A percentile compares a stretch with the other conserved stretches of the same genome.
phyloP scores from a whole-genome alignment of 2,888 invertebrate genomes.

The Eristalis pertinax region DNA sequence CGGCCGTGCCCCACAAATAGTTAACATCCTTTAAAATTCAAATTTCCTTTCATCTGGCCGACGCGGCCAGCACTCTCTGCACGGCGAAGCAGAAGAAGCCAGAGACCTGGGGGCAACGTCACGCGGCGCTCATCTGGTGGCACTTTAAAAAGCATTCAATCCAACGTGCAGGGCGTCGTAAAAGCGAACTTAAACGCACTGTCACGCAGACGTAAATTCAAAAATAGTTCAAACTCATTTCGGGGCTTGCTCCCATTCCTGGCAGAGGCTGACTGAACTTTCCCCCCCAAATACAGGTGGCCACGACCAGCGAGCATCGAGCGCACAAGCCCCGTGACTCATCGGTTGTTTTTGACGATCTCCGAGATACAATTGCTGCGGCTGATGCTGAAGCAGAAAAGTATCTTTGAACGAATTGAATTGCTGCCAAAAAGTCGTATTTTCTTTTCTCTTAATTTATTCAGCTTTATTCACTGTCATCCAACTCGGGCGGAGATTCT shows the following conservation, averaged over 20 bases:
- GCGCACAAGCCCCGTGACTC: slow-evolving; percentile 30
- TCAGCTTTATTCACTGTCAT: slow-evolving; percentile 56
- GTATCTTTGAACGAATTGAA: slow-evolving; percentile 61
- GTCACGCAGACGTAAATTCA: slow-evolving; percentile 42
- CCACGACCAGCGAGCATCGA: not conserved
- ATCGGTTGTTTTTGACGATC: slow-evolving; percentile 32
- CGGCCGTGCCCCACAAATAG: not conserved
- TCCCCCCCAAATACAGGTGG: slow-evolving; percentile 41
- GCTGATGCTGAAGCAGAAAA: slow-evolving; percentile 14
- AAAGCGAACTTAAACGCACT: slow-evolving; percentile 34
- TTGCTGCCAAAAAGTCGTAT: slow-evolving; percentile 50
- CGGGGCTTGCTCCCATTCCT: not conserved
- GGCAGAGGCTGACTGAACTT: not conserved
- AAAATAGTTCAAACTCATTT: slow-evolving; percentile 36
- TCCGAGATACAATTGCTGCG: slow-evolving; percentile 34
- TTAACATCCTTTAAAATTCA: not conserved
- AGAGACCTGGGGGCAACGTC: too few relatives aligned
- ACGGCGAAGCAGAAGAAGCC: too few relatives aligned
- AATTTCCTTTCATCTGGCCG: too few relatives aligned
- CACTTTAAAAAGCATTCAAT: slow-evolving; percentile 13
- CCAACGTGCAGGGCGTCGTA: not conserved
- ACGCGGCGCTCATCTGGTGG: not conserved
- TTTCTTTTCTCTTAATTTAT: slow-evolving; percentile 13
- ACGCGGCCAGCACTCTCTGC: too few relatives aligned
- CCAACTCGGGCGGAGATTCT: slow-evolving; percentile 17